Evolutionary conservation across 2,797 vertebrate species (phyloP), one percentile per base, ranked within the genome.

Genomic region (Pyrrhura leucotis): DNA sequence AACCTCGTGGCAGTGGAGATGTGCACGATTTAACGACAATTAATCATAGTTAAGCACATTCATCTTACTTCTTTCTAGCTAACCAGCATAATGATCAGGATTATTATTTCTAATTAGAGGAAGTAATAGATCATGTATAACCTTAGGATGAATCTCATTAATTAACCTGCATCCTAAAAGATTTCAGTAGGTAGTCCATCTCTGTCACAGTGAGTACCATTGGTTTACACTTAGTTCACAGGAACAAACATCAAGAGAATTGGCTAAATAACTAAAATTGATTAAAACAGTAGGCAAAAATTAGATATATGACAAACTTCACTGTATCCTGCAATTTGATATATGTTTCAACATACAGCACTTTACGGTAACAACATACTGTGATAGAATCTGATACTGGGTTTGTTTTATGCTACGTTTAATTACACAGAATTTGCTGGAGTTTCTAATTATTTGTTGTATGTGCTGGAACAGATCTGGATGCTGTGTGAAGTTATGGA

Each of bases 31-130:
- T 97, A 96, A 98, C 98, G 98, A 97, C 98, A 98, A 99, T 99
- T 98, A 98, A 99, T 99, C 99, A 98, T 98, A 98, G 98, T 98
- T 98, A 98, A 95, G 98, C 97, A 98, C 98, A 99, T 99, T 99
- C 98, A 99, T 99, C 99, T 99, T 98, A 98, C 98, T 98, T 98
- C 98, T 99, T 98, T 98, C 98, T 97, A 98, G 98, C 98, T 99
- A 99, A 99, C 99, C 99, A 99, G 99, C 98, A 98, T 99, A 99
- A 99, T 99, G 99, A 99, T 99, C 99, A 99, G 99, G 99, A 99
- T 99, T 99, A 99, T 99, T 99, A 99, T 99, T 99, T 99, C 99
- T 99, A 99, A 99, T 99, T 99, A 99, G 99, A 99, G 99, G 99
- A 99, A 99, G 99, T 99, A 99, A 99, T 99, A 99, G 98, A 99